These are phyloP conservation scores for Luidia sarsii DNA, from an alignment of 53 echinoderm and acorn worm genomes.

Conservation along the genomic window DNA sequence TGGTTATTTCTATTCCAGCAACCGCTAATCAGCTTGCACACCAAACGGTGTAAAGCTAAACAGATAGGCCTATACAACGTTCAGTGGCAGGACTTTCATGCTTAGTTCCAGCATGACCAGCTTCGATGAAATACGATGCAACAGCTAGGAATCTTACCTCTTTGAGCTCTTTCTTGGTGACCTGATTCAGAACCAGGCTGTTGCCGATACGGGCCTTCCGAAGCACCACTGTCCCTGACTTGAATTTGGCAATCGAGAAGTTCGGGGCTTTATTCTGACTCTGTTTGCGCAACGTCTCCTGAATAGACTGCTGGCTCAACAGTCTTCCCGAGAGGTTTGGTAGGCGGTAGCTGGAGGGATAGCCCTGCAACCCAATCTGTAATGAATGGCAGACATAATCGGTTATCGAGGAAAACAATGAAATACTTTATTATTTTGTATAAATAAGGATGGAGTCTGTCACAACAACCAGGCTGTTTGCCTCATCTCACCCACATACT, in stretches of 20 bases:
- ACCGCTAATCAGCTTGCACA: no score
- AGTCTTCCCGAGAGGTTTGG: constrained; percentile 56
- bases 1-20: no score
- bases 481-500: no score
- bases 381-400: not conserved
- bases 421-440: no score
- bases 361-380: constrained; percentile 39
- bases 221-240: constrained; percentile 76
- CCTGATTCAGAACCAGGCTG: constrained; percentile 62
- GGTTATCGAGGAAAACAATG: not conserved
- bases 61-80: no score
- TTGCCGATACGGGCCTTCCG: constrained; percentile 57
- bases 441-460: no score
- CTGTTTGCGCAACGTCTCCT: constrained; percentile 9
- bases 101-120: no score
- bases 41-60: no score
- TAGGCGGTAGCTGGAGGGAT: constrained; percentile 72
- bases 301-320: constrained; percentile 47
- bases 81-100: no score
- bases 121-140: no score
- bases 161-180: constrained; percentile 74
- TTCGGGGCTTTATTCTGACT: constrained; percentile 5
- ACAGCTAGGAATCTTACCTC: no score
- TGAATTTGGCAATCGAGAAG: constrained; percentile 72
- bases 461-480: no score